Percentiles rank a stretch among this genome's conserved stretches.
Evolutionary conservation across 2,797 vertebrate species (phyloP).

Genomic region (Craterocephalus amniculus): DNA sequence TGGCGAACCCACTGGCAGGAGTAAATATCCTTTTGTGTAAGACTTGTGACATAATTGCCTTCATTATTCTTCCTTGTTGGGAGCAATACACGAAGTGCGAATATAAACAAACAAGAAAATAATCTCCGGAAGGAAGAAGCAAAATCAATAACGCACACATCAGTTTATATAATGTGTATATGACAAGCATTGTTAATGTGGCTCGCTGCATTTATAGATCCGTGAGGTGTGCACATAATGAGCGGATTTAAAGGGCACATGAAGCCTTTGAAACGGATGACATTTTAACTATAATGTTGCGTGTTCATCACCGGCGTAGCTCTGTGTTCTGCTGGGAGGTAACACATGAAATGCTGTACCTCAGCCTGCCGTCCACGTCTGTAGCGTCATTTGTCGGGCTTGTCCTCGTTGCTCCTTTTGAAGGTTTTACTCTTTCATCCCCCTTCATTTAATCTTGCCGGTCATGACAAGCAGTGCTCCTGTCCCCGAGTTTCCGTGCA

Average conservation of each 20-base stretch:
- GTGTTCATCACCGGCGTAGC: constrained; percentile 30
- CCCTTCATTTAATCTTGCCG: constrained; percentile 62
- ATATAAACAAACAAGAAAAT: constrained; percentile 17
- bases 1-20: constrained; percentile 49
- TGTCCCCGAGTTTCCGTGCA: constrained; percentile 49
- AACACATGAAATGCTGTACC: constrained; percentile 50
- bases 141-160: background rate
- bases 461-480: constrained; percentile 48
- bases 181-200: background rate
- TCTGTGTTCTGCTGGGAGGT: constrained; percentile 31
- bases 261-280: constrained; percentile 30
- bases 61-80: constrained; percentile 45
- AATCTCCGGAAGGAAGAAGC: background rate
- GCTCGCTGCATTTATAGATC: constrained; percentile 1
- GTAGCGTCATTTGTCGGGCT: constrained; percentile 43
- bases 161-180: background rate
- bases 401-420: constrained; percentile 58
- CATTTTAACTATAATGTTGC: constrained; percentile 24
- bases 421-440: constrained; percentile 73
- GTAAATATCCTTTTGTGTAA: constrained; percentile 33
- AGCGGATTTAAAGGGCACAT: constrained; percentile 1
- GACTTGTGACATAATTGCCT: constrained; percentile 52
- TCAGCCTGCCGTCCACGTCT: constrained; percentile 38
- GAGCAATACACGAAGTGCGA: constrained; percentile 20
- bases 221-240: background rate